phyloP scores from a whole-genome alignment of 1,140 invertebrate genomes.

The Drosophila paulistorum region DNA sequence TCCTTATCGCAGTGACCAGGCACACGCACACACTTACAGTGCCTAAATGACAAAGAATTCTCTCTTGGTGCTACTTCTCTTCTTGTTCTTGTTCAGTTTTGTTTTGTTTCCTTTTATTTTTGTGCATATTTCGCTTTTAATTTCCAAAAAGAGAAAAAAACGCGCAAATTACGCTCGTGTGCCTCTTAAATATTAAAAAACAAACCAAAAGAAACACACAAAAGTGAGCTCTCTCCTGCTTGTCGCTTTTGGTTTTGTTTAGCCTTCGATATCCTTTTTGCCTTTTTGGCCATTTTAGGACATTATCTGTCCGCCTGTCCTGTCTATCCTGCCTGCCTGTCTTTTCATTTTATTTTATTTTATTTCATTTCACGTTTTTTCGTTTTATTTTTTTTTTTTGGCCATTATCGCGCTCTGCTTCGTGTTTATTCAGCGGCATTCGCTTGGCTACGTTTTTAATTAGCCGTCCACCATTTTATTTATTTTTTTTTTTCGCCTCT shows the following conservation, averaged over 20 bases:
- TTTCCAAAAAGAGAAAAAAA: slow-evolving; percentile 44
- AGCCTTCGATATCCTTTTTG: slow-evolving; percentile 44
- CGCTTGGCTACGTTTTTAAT: slow-evolving; percentile 67
- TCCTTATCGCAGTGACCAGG: slow-evolving; percentile 43
- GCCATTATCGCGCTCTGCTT: slow-evolving; percentile 51
- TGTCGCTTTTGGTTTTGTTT: slow-evolving; percentile 29
- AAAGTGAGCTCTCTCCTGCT: neutral
- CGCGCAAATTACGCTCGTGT: slow-evolving; percentile 64
- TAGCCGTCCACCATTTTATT: slow-evolving; percentile 58
- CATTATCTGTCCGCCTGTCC: slow-evolving; percentile 38
- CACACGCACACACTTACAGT: slow-evolving; percentile 19
- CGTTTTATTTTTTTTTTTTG: slow-evolving; percentile 23
- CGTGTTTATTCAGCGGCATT: slow-evolving; percentile 65
- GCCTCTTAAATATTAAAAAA: slow-evolving; percentile 53
- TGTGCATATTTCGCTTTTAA: slow-evolving; percentile 63
- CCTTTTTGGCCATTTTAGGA: slow-evolving; percentile 53
- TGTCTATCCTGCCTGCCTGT: slow-evolving; percentile 21
- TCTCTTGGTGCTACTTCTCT: neutral
- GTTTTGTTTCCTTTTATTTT: slow-evolving; percentile 36
- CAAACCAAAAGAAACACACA: slow-evolving; percentile 7
- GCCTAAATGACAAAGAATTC: slow-evolving; percentile 38
- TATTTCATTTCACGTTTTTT: slow-evolving; percentile 23
- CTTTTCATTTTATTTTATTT: slow-evolving; percentile 44
- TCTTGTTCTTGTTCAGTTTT: slow-evolving; percentile 1
- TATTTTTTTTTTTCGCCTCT: too few species aligned